These are phyloP conservation scores for Chrysolina americana DNA, from an alignment of 2,888 invertebrate genomes.

Conservation along the genomic window DNA sequence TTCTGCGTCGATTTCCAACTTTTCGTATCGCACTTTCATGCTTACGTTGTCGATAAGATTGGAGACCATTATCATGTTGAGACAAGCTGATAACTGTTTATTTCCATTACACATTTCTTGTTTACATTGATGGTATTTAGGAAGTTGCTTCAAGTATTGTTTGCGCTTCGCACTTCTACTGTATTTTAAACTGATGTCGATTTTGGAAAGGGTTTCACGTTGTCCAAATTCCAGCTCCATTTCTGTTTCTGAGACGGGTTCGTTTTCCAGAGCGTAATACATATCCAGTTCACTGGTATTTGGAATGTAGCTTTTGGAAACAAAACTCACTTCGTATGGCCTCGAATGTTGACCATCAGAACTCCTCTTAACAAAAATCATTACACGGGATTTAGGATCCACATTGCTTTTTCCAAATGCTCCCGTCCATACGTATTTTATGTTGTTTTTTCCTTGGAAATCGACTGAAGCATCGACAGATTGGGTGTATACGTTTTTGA, in stretches of 20 bases:
- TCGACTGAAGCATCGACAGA: slow-evolving; percentile 73
- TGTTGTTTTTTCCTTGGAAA: slow-evolving; percentile 72
- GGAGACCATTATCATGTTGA: slow-evolving; percentile 72
- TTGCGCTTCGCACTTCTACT: slow-evolving; percentile 71
- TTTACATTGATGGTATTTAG: slow-evolving; percentile 70
- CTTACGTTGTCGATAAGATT: slow-evolving; percentile 73
- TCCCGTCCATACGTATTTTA: slow-evolving; percentile 72
- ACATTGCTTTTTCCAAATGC: slow-evolving; percentile 74
- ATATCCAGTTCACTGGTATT: slow-evolving; percentile 72
- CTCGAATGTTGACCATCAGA: slow-evolving; percentile 58
- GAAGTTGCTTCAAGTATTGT: slow-evolving; percentile 70
- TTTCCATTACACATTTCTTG: slow-evolving; percentile 73
- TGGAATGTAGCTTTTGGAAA: slow-evolving; percentile 70
- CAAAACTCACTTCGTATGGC: slow-evolving; percentile 71
- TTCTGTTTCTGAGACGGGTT: slow-evolving; percentile 71
- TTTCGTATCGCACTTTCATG: slow-evolving; percentile 71
- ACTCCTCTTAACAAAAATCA: slow-evolving; percentile 71
- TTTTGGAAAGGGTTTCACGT: slow-evolving; percentile 60
- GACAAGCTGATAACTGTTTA: slow-evolving; percentile 74
- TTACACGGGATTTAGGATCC: slow-evolving; percentile 73
- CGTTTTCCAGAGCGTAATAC: slow-evolving; percentile 72
- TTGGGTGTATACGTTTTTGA: slow-evolving; percentile 71
- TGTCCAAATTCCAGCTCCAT: slow-evolving; percentile 72
- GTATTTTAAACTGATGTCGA: slow-evolving; percentile 68
- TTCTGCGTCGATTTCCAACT: slow-evolving; percentile 68